These are phyloP conservation scores for Dascillus cervinus DNA, from an alignment of 2,888 invertebrate species.

Conservation along the genomic window DNA sequence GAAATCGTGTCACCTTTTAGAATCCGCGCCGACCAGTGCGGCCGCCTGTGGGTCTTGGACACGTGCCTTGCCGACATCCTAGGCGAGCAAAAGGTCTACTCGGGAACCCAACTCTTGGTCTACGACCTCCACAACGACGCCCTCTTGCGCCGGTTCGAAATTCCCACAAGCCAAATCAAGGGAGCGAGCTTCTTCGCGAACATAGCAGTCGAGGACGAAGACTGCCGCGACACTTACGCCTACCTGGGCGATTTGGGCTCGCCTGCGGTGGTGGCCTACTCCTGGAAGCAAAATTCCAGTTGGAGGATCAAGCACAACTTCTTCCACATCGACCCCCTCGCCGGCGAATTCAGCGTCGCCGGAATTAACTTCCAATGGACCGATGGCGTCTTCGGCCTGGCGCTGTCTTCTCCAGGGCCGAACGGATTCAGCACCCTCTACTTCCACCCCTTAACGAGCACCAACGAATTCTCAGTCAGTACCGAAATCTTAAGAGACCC, in stretches of 20 bases:
- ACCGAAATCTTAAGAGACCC: slow-evolving; percentile 59
- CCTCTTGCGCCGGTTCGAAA: slow-evolving; percentile 55
- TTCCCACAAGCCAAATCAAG: slow-evolving; percentile 59
- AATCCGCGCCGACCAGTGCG: slow-evolving; percentile 65
- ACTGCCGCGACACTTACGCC: slow-evolving; percentile 64
- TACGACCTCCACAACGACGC: slow-evolving; percentile 67
- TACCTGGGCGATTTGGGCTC: slow-evolving; percentile 65
- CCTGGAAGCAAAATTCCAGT: slow-evolving; percentile 61
- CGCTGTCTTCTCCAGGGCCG: slow-evolving; percentile 54
- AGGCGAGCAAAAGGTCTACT: slow-evolving; percentile 42
- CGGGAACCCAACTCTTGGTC: slow-evolving; percentile 57
- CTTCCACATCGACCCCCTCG: slow-evolving; percentile 50
- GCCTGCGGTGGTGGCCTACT: slow-evolving; percentile 67
- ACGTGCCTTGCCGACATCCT: slow-evolving; percentile 60
- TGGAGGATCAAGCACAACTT: slow-evolving; percentile 64
- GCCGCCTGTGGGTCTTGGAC: slow-evolving; percentile 72
- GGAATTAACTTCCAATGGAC: slow-evolving; percentile 67
- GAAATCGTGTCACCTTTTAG: slow-evolving; percentile 69
- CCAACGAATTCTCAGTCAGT: slow-evolving; percentile 67
- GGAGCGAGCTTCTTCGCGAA: slow-evolving; percentile 66
- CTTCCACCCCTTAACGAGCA: slow-evolving; percentile 73
- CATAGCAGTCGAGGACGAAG: slow-evolving; percentile 66
- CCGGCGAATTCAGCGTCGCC: slow-evolving; percentile 65
- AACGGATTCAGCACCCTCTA: slow-evolving; percentile 66
- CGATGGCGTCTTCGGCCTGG: slow-evolving; percentile 70